These are phyloP conservation scores for Heterohyrax brucei DNA, from an alignment of 2,797 vertebrate species.

Conservation along the genomic window DNA sequence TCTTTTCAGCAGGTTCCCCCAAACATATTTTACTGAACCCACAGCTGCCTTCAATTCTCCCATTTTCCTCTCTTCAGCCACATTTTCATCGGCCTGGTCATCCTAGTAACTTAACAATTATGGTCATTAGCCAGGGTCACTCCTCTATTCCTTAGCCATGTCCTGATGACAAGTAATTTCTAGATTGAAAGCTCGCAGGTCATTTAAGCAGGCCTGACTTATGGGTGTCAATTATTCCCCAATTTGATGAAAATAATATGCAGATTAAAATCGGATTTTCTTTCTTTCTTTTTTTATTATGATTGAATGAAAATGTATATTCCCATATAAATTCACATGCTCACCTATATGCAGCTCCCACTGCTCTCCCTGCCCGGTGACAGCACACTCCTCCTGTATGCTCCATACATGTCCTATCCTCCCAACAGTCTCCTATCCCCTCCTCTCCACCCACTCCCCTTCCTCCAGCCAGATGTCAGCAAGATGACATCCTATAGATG, in stretches of 20 bases:
- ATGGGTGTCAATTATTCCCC: slow-evolving; percentile 13
- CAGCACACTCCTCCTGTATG: no score
- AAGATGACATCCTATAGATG: no score
- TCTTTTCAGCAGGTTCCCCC: slow-evolving; percentile 20
- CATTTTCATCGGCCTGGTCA: slow-evolving; percentile 31
- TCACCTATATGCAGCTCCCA: no score
- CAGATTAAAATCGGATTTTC: slow-evolving; percentile 66
- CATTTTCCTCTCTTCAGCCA: not conserved
- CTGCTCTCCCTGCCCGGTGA: no score
- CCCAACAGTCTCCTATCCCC: no score
- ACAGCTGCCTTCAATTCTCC: not conserved
- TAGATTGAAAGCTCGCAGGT: slow-evolving; percentile 73
- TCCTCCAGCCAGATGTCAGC: no score
- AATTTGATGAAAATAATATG: slow-evolving; percentile 51
- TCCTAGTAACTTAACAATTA: slow-evolving; percentile 71
- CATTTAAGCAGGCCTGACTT: slow-evolving; percentile 64
- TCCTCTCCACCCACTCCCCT: no score
- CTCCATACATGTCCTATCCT: no score
- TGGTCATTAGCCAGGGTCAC: slow-evolving; percentile 50
- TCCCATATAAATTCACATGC: no score
- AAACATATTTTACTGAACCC: not conserved
- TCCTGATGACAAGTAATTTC: slow-evolving; percentile 75
- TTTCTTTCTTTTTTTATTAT: no score
- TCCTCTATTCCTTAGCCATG: slow-evolving; percentile 60
- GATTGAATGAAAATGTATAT: no score